Conservation (phyloP, 2,113 vertebrate genomes). For the Amazona vittata region DNA sequence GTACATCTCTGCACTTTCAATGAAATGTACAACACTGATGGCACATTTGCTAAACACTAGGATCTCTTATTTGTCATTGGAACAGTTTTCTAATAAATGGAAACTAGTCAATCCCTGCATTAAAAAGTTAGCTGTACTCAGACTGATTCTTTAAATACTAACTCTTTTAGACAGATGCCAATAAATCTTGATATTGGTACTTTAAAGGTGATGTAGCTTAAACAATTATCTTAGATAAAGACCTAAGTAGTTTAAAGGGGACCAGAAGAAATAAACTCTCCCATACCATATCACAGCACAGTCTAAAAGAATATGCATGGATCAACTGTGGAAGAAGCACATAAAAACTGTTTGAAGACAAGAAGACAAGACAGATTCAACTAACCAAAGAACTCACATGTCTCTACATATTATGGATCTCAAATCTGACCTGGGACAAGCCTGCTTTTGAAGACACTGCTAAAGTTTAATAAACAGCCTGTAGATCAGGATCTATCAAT, state of each 20-base stretch:
- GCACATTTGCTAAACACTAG: neutral
- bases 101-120: neutral
- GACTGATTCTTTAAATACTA: neutral
- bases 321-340: neutral
- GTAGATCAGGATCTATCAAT: neutral
- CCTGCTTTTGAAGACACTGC: neutral
- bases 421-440: neutral
- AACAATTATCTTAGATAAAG: neutral
- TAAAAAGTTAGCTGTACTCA: neutral
- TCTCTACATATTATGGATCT: neutral
- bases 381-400: neutral
- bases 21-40: neutral
- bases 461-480: neutral
- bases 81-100: neutral
- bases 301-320: neutral
- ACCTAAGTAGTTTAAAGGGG: neutral
- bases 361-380: neutral
- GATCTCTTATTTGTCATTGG: neutral
- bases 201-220: neutral
- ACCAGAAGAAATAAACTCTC: neutral
- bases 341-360: neutral
- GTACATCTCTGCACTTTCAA: neutral
- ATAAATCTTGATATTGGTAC: neutral
- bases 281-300: neutral
- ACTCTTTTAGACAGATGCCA: neutral